Conservation (phyloP, 2,888 invertebrate genomes). For the Nesidiocoris tenuis region DNA sequence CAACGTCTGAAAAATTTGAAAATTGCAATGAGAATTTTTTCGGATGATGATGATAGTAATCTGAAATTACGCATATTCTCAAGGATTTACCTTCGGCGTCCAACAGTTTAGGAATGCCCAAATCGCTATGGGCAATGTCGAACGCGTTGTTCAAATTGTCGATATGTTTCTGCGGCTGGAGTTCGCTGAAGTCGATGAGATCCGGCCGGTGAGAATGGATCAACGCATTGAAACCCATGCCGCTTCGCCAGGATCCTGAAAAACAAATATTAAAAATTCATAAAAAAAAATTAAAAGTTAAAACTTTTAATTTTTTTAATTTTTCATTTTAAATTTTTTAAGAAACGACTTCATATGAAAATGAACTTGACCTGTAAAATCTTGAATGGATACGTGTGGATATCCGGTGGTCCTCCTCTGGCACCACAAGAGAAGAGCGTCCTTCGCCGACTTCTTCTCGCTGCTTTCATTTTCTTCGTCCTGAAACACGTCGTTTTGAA, state of each 20-base stretch:
- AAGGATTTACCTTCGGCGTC: conserved; percentile 78
- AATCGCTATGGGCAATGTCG: conserved; percentile 86
- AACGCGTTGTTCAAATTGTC: conserved; percentile 98
- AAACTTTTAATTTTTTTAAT: too few species aligned
- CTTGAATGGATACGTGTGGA: conserved; percentile 81
- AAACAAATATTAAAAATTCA: too few species aligned
- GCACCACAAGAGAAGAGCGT: conserved; percentile 96
- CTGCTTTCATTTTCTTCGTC: conserved; percentile 95
- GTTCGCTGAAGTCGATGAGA: conserved; percentile 80
- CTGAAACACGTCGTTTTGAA: too few species aligned
- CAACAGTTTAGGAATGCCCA: conserved; percentile 88
- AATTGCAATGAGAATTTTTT: too few species aligned
- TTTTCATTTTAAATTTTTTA: too few species aligned
- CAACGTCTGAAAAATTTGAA: conserved; percentile 68
- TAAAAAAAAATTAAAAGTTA: too few species aligned
- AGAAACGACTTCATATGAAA: too few species aligned
- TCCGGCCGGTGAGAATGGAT: conserved; percentile 98
- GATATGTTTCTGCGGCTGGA: conserved; percentile 80
- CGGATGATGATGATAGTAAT: too few species aligned
- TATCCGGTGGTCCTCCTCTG: conserved; percentile 97
- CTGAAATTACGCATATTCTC: too few species aligned
- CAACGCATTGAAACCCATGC: conserved; percentile 96
- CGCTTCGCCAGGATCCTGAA: conserved; percentile 87
- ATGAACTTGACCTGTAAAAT: conserved; percentile 65
- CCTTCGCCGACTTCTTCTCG: conserved; percentile 98